phyloP scores from a whole-genome alignment of 2,797 vertebrate genomes.

The Xerus rutilus region DNA sequence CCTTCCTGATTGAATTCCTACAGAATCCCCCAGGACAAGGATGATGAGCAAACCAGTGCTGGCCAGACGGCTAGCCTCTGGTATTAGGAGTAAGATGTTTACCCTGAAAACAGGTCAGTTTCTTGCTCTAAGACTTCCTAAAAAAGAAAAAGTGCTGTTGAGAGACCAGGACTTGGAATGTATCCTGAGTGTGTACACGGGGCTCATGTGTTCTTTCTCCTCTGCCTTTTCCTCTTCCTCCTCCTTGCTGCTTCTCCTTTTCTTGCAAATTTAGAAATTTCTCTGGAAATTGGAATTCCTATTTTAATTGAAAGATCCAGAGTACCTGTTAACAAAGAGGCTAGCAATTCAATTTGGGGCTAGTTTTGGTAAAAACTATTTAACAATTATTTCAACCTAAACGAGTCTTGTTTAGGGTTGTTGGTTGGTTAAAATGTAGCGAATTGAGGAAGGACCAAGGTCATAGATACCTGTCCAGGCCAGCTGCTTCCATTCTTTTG shows the following conservation, averaged over 20 bases:
- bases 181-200: background rate
- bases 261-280: background rate
- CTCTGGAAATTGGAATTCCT: background rate
- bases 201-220: background rate
- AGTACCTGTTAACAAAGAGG: background rate
- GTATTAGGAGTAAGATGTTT: background rate
- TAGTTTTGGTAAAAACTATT: too few species aligned
- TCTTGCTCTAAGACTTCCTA: background rate
- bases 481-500: background rate
- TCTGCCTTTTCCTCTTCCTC: accelerated
- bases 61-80: background rate
- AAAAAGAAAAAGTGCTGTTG: background rate
- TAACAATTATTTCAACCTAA: background rate
- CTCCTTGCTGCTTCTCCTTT: too few species aligned
- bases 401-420: background rate
- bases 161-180: background rate
- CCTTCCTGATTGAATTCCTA: constrained; percentile 7
- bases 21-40: background rate
- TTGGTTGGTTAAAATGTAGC: background rate
- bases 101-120: background rate
- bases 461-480: background rate
- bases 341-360: background rate
- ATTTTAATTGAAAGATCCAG: background rate
- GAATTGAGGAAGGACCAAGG: background rate
- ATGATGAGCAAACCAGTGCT: background rate